Evolutionary conservation across 2,888 invertebrate species (phyloP).

Genomic region (Brachynemurus nebulosus): DNA sequence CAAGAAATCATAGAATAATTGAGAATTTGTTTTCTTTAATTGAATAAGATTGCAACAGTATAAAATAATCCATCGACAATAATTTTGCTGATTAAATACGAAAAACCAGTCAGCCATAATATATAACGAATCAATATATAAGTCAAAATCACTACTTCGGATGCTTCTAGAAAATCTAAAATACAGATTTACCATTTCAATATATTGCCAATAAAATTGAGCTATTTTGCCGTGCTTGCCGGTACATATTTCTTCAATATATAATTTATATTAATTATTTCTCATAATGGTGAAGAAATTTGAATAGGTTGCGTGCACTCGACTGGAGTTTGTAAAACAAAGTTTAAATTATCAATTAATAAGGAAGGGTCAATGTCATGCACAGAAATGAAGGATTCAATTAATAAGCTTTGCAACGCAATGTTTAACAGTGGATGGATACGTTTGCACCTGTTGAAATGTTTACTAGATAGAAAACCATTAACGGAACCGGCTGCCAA

Average conservation of each 20-base stretch:
- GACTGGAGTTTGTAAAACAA: background rate
- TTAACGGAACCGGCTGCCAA: no score
- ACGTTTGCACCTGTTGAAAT: background rate
- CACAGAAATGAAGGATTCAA: constrained; percentile 3
- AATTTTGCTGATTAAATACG: constrained; percentile 16
- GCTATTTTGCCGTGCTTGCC: constrained; percentile 4
- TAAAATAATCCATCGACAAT: constrained; percentile 9
- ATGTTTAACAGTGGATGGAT: background rate
- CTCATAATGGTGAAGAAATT: background rate
- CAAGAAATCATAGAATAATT: background rate
- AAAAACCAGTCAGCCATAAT: constrained; percentile 17
- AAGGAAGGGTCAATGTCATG: background rate
- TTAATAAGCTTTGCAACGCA: constrained; percentile 5
- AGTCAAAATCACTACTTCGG: background rate
- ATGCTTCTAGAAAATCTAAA: constrained; percentile 1
- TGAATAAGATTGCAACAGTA: background rate
- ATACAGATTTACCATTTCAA: background rate
- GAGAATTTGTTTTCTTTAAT: background rate
- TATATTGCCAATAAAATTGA: constrained; percentile 7
- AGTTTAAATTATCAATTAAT: background rate
- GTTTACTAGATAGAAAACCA: constrained; percentile 6
- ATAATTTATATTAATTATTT: constrained; percentile 1
- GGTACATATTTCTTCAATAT: background rate
- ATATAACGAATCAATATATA: constrained; percentile 6
- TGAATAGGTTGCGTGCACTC: background rate